phyloP scores from a whole-genome alignment of 2,888 invertebrate genomes.

The Euspilapteryx auroguttella region DNA sequence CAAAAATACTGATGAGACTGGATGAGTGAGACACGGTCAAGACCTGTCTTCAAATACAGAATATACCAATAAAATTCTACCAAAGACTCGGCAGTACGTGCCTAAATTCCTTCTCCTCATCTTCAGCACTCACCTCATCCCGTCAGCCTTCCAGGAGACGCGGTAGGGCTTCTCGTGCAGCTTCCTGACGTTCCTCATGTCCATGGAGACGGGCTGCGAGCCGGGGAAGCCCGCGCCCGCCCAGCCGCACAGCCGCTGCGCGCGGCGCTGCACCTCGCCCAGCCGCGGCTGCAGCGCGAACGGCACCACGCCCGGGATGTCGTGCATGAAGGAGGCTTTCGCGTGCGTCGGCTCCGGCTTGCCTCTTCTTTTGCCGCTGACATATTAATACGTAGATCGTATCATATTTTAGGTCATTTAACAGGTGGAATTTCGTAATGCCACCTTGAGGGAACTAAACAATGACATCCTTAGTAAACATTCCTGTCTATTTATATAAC shows the following conservation, averaged over 20 bases:
- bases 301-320: slow-evolving; percentile 76
- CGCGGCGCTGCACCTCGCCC: slow-evolving; percentile 69
- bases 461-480: no score
- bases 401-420: no score
- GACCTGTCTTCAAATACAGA: no score
- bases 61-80: no score
- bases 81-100: no score
- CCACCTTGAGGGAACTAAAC: no score
- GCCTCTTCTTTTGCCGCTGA: slow-evolving; percentile 41
- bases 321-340: slow-evolving; percentile 82
- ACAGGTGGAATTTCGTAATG: no score
- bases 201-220: slow-evolving; percentile 97
- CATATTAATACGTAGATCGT: no score
- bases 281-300: slow-evolving; percentile 66
- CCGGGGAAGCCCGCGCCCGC: slow-evolving; percentile 86
- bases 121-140: slow-evolving; percentile 70
- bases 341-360: slow-evolving; percentile 61
- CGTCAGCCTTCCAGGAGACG: slow-evolving; percentile 99
- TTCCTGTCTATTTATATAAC: no score
- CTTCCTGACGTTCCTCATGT: slow-evolving; percentile 73
- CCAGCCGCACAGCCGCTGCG: slow-evolving; percentile 82
- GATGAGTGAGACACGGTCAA: no score
- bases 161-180: slow-evolving; percentile 83
- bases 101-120: no score
- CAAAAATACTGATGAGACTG: no score